Evolutionary conservation across 1,140 invertebrate genomes (phyloP).

Genomic region (Stenopsyche tienmushanensis): DNA sequence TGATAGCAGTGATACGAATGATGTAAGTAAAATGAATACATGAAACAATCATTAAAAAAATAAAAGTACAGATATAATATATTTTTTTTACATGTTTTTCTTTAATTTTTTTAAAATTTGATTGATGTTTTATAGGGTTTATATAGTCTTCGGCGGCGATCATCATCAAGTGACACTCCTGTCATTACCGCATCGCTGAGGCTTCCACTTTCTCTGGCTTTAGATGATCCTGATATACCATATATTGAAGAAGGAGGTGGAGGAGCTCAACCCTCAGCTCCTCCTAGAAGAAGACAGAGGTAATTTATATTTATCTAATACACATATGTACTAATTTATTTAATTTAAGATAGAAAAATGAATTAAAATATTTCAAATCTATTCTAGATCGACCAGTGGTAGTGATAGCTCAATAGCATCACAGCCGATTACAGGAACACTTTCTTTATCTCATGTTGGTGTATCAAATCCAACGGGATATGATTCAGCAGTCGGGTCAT

Average conservation of each 20-base stretch:
- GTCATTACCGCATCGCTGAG: slow-evolving; percentile 80
- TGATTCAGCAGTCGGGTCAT: slow-evolving; percentile 63
- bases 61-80: no score
- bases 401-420: slow-evolving; percentile 53
- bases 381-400: slow-evolving; percentile 48
- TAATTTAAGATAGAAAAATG: not conserved
- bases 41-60: slow-evolving; percentile 9
- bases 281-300: slow-evolving; percentile 50
- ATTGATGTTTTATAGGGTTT: slow-evolving; percentile 43
- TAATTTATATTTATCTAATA: slow-evolving; percentile 45
- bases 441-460: slow-evolving; percentile 46
- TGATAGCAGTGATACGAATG: slow-evolving; percentile 39
- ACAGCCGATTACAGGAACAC: slow-evolving; percentile 52
- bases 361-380: not conserved
- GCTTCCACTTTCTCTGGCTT: slow-evolving; percentile 61
- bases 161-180: slow-evolving; percentile 52
- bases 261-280: slow-evolving; percentile 46
- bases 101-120: slow-evolving; percentile 34
- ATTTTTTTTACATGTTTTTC: slow-evolving; percentile 1
- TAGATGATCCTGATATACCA: slow-evolving; percentile 70
- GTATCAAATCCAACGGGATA: slow-evolving; percentile 44
- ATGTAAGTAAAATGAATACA: slow-evolving; percentile 33
- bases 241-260: slow-evolving; percentile 65
- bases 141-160: slow-evolving; percentile 29
- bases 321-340: not conserved